Base-by-base conservation (phyloP, 2,888 invertebrate species). In the Meloe dianella region DNA sequence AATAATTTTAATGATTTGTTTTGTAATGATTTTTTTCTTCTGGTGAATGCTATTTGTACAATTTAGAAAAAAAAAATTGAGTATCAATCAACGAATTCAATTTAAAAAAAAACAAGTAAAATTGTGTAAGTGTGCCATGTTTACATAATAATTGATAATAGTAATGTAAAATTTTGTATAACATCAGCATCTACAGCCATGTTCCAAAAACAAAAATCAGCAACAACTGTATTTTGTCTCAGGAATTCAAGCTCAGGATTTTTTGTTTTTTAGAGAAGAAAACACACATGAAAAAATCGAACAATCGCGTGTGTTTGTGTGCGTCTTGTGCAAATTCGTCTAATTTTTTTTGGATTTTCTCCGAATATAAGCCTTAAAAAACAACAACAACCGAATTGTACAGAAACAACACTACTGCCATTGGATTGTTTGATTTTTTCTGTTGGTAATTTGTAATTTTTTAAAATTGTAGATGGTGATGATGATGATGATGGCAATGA, bases 51-150 rank as follows among this genome's bases (percentile, higher is more conserved):
- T 84, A 84, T 84, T 84, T 82, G 81, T 79, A 77, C 78, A 79
- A 80, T 76, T 77, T 71, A 71, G 20, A 59, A 54, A 68, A 66
- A 73, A 74, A 76, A 66, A 74, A 66, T 66, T 62, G 60, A 61
- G 47, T 67, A 65, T 70, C 69, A 69, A 64, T 68, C 61, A 61
- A 61, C 57, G 63, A 67, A 57, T 64, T 66, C 63, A 60, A 68
- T 69, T 73, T 70, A 73, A 71, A 73, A 70, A 73, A 74, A 73
- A 73, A 70, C 67, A 70, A 72, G n/a, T 70, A 75, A 75, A 56
- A 65, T 79, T 81, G 82, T 83, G 81, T 83, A 81, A 81, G 84
- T 84, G 84, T 84, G 84, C 84, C 84, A 84, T 84, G n/a, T 83
- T 78, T 77, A 78, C 80, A 77, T 77, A 73, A 71, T 67, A 68